Base-by-base conservation (phyloP, 1,140 invertebrate species). In the Anastatus disparis region DNA sequence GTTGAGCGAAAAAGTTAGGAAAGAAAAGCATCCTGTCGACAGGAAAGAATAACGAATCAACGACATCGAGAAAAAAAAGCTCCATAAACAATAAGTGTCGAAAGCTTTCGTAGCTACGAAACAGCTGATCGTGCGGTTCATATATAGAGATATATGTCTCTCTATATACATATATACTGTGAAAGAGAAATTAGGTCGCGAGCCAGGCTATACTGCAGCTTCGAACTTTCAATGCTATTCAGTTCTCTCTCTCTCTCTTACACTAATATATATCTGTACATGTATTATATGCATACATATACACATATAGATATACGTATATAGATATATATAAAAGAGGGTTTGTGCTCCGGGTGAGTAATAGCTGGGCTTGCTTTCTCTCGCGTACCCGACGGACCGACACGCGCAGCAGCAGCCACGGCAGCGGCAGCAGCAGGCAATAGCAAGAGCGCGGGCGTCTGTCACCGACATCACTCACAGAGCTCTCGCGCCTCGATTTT, bases 401-500 rank as follows among this genome's bases (percentile, higher is more conserved):
- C 15, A n/a, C 73, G 42, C 40, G 65, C 31, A 62, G 40, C 52
- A 52, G 20, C 26, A 31, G 46, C 12, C 20, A 22, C 48, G 27
- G 53, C 3, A 20, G 42, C 17, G 17, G 12, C 46, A 10, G 20
- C 46, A 2, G 46, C 48, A 1, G 62, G 3, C 71, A n/a, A n/a
- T n/a, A n/a, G n/a, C n/a, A n/a, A n/a, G n/a, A n/a, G n/a, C n/a
- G n/a, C n/a, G n/a, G 6, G 65, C 17, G 70, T 68, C 77, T 79
- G 79, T 80, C 80, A 81, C 79, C 78, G 77, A 77, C 78, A 78
- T 82, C 78, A 75, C 78, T 80, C 76, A 76, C n/a, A n/a, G n/a
- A n/a, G 75, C 71, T 74, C 67, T 79, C 72, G 78, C 74, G 74
- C 77, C 79, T 74, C 78, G 78, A 79, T 82, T 81, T 81, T 81